Evolutionary conservation across 1,140 invertebrate species (phyloP).

Genomic region (Monomorium pharaonis): DNA sequence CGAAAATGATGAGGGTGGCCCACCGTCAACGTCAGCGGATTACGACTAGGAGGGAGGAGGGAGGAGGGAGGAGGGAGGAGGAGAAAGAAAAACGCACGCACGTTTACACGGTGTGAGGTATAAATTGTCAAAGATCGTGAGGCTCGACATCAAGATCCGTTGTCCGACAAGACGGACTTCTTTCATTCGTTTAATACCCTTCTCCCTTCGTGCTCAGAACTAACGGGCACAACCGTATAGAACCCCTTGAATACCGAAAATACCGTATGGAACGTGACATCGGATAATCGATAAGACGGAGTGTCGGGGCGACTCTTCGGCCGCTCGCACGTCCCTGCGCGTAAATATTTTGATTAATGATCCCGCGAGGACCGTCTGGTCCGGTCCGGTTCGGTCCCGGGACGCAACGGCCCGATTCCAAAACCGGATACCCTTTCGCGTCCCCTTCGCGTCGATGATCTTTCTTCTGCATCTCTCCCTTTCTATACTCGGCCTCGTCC

Average conservation of each 20-base stretch:
- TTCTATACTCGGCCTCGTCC: neutral
- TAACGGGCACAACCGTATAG: constrained; percentile 36
- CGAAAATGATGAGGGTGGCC: constrained; percentile 31
- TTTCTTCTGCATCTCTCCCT: constrained; percentile 30
- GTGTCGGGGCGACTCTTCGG: constrained; percentile 37
- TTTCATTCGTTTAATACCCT: constrained; percentile 7
- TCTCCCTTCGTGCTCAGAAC: neutral
- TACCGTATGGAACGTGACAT: constrained; percentile 46
- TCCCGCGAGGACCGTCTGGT: constrained; percentile 41
- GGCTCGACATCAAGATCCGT: constrained; percentile 23
- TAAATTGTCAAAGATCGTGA: constrained; percentile 49
- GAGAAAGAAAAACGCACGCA: constrained; percentile 52
- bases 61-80: neutral
- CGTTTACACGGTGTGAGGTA: constrained; percentile 35
- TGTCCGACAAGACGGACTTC: constrained; percentile 25
- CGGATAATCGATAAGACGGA: constrained; percentile 57
- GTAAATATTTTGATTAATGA: constrained; percentile 83
- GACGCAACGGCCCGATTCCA: constrained; percentile 78
- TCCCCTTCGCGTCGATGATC: constrained; percentile 28
- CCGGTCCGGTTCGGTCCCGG: constrained; percentile 41
- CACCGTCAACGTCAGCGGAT: neutral
- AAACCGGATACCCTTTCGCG: constrained; percentile 77
- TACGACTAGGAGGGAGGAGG: neutral
- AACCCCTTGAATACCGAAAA: constrained; percentile 55
- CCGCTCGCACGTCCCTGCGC: constrained; percentile 52